These are phyloP conservation scores for Melanostigma gelatinosum DNA, from an alignment of 2,113 vertebrate species.

Conservation along the genomic window DNA sequence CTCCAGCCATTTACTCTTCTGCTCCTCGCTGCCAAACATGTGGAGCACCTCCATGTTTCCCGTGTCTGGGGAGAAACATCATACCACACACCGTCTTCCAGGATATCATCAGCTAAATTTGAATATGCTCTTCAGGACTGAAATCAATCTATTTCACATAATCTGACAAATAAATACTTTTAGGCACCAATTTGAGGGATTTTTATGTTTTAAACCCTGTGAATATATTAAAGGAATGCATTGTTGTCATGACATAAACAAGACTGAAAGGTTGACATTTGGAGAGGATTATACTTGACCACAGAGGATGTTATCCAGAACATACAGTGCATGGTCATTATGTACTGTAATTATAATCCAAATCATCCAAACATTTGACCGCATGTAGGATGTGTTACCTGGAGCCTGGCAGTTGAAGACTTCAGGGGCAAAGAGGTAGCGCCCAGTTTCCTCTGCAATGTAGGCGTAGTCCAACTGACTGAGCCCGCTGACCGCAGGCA, in stretches of 20 bases:
- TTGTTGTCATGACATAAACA: not conserved
- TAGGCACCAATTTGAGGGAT: not conserved
- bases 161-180: not conserved
- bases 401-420: constrained; percentile 97
- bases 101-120: not conserved
- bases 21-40: constrained; percentile 90
- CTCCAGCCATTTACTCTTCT: constrained; percentile 92
- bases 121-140: not conserved
- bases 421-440: constrained; percentile 87
- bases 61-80: constrained; percentile 83
- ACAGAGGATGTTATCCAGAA: not conserved
- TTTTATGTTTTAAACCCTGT: not conserved
- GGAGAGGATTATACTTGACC: not conserved
- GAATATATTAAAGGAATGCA: not conserved
- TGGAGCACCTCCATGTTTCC: constrained; percentile 97
- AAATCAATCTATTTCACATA: not conserved
- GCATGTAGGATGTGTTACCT: constrained; percentile 77
- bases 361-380: not conserved
- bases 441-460: constrained; percentile 94
- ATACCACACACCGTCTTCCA: not conserved
- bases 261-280: not conserved
- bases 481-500: constrained; percentile 89
- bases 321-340: not conserved
- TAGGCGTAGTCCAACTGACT: constrained; percentile 92
- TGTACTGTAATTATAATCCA: not conserved